Evolutionary conservation across 2,113 vertebrate genomes (phyloP), one percentile per base, ranked within the genome.

Genomic region (Tautogolabrus adspersus): DNA sequence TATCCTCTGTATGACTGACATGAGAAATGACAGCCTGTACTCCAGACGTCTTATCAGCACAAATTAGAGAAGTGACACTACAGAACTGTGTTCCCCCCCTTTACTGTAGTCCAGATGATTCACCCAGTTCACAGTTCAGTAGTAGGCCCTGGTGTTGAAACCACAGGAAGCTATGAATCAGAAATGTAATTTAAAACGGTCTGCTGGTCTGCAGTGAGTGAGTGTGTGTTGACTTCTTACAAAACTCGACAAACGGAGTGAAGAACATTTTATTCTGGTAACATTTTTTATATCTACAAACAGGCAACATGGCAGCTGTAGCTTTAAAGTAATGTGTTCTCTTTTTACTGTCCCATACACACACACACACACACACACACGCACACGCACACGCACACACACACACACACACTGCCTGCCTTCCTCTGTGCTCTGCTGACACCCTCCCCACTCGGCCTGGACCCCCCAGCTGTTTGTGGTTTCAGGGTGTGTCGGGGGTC

Each of bases 401-500:
- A 10, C 10, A 1, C 58, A 6, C 49, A 67, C 52, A 16, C 13
- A 60, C 15, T 52, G 46, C 54, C 51, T 73, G 65, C 60, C 49
- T 2, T 3, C 47, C 64, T 58, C 13, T 47, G 13, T 47, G 46
- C 67, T 6, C 15, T 13, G 46, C 46, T 47, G 46, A 47, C n/a
- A 8, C 30, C 30, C 22, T 44, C n/a, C n/a, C n/a, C n/a, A n/a
- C n/a, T n/a, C n/a, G n/a, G 22, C 13, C 51, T 7, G 30, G 60
- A 1, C 51, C 8, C 57, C 46, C 69, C 91, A 82, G 88, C 91
- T 90, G 90, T 86, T 87, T 82, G 84, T 44, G 87, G 87, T 83
- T 23, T 6, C 70, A 52, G 89, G 91, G 89, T 83, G 85, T 82
- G 91, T 61, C 75, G 8, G 37, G 21, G 57, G 68, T 70, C 81